These are phyloP conservation scores for Acanthiza pusilla DNA, from an alignment of 2,797 vertebrate genomes.

Conservation along the genomic window DNA sequence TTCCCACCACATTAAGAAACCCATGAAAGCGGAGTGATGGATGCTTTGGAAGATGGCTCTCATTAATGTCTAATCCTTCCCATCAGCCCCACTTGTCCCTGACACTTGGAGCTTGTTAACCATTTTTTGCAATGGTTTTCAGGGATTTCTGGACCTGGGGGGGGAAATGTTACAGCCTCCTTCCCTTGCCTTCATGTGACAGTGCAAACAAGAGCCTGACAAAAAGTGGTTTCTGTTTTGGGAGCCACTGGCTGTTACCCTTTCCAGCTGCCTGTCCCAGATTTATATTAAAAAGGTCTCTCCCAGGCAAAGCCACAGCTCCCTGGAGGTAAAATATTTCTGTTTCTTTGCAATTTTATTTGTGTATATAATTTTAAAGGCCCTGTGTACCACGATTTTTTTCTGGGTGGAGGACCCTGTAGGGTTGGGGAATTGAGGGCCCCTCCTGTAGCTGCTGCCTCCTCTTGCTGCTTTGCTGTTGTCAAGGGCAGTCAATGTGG, in stretches of 20 bases:
- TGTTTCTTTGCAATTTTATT: not conserved
- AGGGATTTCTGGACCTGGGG: not conserved
- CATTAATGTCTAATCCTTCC: slow-evolving; percentile 55
- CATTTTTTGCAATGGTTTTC: slow-evolving; percentile 6
- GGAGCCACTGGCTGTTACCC: not conserved
- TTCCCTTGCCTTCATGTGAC: not conserved
- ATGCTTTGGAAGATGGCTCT: slow-evolving; percentile 48
- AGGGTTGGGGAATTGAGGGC: not conserved
- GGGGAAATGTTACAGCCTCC: not conserved
- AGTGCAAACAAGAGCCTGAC: not conserved
- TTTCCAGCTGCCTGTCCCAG: not conserved
- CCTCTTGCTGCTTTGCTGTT: not conserved
- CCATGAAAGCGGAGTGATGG: not conserved
- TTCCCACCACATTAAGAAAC: slow-evolving; percentile 54
- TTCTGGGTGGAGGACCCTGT: not conserved
- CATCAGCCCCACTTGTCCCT: slow-evolving; percentile 49
- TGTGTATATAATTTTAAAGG: not conserved
- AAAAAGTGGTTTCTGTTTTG: not conserved
- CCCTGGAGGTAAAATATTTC: not conserved
- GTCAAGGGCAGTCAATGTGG: not conserved
- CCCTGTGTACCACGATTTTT: not conserved
- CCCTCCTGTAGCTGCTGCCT: not conserved
- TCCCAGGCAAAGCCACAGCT: not conserved
- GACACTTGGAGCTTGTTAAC: slow-evolving; percentile 23
- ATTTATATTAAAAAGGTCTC: not conserved